Percentiles rank a stretch among this genome's conserved stretches.
phyloP scores from a whole-genome alignment of 2,888 invertebrate genomes.

The Schizotus pectinicornis region DNA sequence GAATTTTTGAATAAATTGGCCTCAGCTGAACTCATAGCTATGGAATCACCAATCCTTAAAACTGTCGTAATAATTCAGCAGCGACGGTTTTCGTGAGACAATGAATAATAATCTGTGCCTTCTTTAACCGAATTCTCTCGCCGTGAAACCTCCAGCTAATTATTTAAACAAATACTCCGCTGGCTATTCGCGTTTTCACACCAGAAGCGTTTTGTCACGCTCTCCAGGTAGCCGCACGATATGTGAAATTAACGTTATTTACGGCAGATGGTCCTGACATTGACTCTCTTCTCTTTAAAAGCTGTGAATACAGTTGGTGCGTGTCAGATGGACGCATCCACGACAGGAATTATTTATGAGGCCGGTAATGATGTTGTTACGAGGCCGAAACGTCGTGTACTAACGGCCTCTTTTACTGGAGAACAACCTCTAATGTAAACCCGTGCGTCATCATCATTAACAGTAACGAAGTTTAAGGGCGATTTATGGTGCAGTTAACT shows the following conservation, averaged over 20 bases:
- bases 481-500: no score
- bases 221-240: constrained; percentile 30
- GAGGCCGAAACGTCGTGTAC: background rate
- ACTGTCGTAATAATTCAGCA: no score
- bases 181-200: constrained; percentile 3
- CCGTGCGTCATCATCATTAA: no score
- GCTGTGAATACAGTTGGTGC: constrained; percentile 1
- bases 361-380: constrained; percentile 2
- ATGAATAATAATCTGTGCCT: no score
- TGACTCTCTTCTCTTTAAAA: constrained; percentile 19
- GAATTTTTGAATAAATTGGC: no score
- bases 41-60: no score
- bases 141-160: background rate
- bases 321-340: constrained; percentile 1
- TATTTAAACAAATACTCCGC: constrained; percentile 7
- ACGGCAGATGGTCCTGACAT: constrained; percentile 31
- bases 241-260: constrained; percentile 38
- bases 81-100: no score
- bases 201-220: constrained; percentile 33
- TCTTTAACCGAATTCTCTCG: no score
- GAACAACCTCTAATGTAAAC: no score
- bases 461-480: no score
- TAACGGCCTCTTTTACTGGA: no score
- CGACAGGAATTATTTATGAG: constrained; percentile 10
- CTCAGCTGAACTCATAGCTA: no score